A percentile compares a stretch with the other conserved stretches of the same genome.
These are phyloP conservation scores for Camponotus floridanus DNA, from an alignment of 1,140 invertebrate genomes.

Conservation along the genomic window DNA sequence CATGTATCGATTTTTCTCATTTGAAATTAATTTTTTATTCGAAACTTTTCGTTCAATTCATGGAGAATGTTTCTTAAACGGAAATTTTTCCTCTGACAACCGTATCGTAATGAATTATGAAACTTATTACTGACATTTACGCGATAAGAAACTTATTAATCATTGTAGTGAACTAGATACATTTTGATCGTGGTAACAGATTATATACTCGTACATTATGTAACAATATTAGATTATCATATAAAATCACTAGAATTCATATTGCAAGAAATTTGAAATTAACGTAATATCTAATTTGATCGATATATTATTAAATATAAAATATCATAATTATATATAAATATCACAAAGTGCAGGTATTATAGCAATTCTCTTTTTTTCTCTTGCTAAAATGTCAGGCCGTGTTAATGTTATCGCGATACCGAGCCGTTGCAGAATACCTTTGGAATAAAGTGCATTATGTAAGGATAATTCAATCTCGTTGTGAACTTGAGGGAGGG, in stretches of 20 bases:
- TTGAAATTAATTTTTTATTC: constrained; percentile 7
- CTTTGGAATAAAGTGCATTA: constrained; percentile 25
- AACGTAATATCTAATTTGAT: neutral
- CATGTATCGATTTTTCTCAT: neutral
- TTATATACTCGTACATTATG: neutral
- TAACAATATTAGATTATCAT: neutral
- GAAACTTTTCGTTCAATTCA: neutral
- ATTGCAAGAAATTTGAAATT: too few relatives aligned
- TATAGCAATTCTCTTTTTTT: neutral
- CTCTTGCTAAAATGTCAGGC: neutral
- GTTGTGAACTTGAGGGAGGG: neutral
- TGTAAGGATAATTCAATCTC: constrained; percentile 56
- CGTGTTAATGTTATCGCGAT: neutral
- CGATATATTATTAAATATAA: neutral
- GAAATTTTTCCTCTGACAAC: constrained; percentile 1
- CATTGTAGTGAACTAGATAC: neutral
- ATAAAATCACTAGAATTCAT: too few relatives aligned
- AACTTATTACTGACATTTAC: constrained; percentile 6
- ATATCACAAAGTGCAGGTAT: too few relatives aligned
- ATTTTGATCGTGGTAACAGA: constrained; percentile 13
- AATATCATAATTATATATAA: neutral
- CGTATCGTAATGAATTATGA: neutral
- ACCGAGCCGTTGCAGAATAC: neutral
- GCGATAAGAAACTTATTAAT: constrained; percentile 27
- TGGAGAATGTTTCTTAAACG: neutral